A percentile compares a stretch with the other conserved stretches of the same genome.
Conservation (phyloP, 2,113 vertebrate species). For the human (Homo sapiens) region GRCh38 chr7:37859001-37859500, state of each 20-base stretch:
- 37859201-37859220: background rate
- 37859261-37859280: background rate
- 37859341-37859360: background rate
- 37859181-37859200: background rate
- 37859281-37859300: background rate
- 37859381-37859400: background rate
- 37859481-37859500: background rate
- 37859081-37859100: too few species aligned
- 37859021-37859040: too few species aligned
- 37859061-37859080: too few species aligned
- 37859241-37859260: background rate
- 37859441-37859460: background rate
- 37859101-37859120: too few species aligned
- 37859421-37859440: background rate
- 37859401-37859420: background rate
- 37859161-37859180: background rate
- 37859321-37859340: background rate
- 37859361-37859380: background rate
- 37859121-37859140: too few species aligned
- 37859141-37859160: too few species aligned
- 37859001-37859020: too few species aligned
- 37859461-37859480: background rate
- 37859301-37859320: background rate
- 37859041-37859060: too few species aligned
- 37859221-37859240: background rate